phyloP scores from a whole-genome alignment of 2,797 vertebrate genomes.

The Notoglanidium macrostoma region DNA sequence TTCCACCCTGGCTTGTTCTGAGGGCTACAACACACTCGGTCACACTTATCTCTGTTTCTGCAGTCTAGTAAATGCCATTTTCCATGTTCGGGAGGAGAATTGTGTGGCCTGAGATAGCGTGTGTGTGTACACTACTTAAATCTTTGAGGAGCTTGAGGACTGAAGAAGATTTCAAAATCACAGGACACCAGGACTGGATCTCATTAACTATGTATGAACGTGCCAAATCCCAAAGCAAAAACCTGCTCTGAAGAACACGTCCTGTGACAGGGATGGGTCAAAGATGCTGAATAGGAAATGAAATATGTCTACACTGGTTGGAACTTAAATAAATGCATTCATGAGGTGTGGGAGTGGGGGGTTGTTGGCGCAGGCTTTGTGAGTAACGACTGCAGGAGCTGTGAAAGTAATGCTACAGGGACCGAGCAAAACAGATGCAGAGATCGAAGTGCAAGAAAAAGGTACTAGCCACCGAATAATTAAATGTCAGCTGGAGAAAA shows the following conservation, averaged over 20 bases:
- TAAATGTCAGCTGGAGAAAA: constrained; percentile 25
- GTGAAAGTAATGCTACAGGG: background rate
- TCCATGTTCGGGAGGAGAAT: constrained; percentile 1
- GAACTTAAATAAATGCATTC: constrained; percentile 27
- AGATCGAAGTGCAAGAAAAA: background rate
- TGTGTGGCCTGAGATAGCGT: constrained; percentile 25
- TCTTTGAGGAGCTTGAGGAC: constrained; percentile 13
- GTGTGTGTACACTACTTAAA: constrained; percentile 28
- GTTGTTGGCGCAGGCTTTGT: background rate
- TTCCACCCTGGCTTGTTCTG: background rate
- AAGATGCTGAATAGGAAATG: constrained; percentile 21
- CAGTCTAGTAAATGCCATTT: constrained; percentile 19
- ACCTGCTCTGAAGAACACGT: constrained; percentile 21
- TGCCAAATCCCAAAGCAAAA: constrained; percentile 45
- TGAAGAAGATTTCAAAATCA: constrained; percentile 36
- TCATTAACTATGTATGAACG: constrained; percentile 47
- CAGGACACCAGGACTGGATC: constrained; percentile 41
- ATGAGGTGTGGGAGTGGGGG: background rate
- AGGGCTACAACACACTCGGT: background rate
- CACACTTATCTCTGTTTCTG: background rate
- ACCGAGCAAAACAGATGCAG: background rate
- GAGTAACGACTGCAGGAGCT: background rate
- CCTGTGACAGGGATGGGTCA: constrained; percentile 27
- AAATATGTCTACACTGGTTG: constrained; percentile 11
- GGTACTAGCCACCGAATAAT: constrained; percentile 21